phyloP scores from a whole-genome alignment of 2,888 invertebrate species.

The Barypeithes pellucidus region DNA sequence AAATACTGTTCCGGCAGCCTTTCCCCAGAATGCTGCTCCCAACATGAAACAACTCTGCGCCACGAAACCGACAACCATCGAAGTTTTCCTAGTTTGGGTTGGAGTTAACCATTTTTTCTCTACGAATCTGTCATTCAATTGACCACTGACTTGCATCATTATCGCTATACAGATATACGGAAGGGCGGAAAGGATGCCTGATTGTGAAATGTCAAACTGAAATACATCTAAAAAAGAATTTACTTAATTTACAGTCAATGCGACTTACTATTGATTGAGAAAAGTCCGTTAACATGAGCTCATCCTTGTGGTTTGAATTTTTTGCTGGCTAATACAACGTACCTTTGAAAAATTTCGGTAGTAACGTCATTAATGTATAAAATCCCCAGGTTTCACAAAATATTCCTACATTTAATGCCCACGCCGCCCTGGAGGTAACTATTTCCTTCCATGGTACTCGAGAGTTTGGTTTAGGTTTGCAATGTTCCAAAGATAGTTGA shows the following conservation, averaged over 20 bases:
- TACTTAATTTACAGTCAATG: no score
- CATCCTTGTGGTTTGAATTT: no score
- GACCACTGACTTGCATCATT: constrained; percentile 84
- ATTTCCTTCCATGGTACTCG: constrained; percentile 85
- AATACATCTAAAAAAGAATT: constrained; percentile 42
- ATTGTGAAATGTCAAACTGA: constrained; percentile 41
- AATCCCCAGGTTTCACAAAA: constrained; percentile 94
- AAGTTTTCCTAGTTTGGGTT: constrained; percentile 79
- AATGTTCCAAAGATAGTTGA: constrained; percentile 73
- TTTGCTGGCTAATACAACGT: no score
- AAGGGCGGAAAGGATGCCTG: constrained; percentile 80
- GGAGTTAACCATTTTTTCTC: constrained; percentile 77
- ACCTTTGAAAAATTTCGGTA: constrained; percentile 48
- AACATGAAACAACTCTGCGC: constrained; percentile 90
- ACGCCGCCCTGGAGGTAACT: constrained; percentile 83
- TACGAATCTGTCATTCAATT: constrained; percentile 86
- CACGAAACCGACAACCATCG: constrained; percentile 83
- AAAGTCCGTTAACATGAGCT: no score
- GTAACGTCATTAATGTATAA: constrained; percentile 77
- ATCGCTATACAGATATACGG: constrained; percentile 92
- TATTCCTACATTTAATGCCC: constrained; percentile 88
- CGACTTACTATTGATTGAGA: no score
- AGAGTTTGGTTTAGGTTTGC: constrained; percentile 69
- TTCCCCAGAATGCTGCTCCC: constrained; percentile 81
- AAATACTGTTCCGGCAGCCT: constrained; percentile 68